Conservation (phyloP, 2,113 vertebrate genomes). For the Panurus biarmicus region DNA sequence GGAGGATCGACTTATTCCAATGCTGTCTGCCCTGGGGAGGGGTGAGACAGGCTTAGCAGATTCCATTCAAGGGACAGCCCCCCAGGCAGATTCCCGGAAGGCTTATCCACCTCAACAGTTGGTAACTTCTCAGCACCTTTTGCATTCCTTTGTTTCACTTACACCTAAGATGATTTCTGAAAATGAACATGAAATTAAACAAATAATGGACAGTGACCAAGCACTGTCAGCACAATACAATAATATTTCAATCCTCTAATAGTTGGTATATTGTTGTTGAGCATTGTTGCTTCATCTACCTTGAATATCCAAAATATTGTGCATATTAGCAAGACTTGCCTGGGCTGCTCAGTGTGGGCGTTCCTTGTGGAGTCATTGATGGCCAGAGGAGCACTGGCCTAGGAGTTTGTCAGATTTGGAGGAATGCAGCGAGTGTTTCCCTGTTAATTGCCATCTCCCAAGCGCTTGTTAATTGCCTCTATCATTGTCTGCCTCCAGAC, state of each 20-base stretch:
- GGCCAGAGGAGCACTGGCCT: not conserved
- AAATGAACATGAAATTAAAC: not conserved
- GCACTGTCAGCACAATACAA: no score
- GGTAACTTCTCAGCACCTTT: not conserved
- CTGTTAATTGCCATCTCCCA: not conserved
- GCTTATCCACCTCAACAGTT: no score
- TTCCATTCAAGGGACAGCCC: no score
- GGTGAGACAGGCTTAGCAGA: no score
- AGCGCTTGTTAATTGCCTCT: not conserved
- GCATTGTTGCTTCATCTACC: not conserved
- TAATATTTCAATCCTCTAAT: not conserved
- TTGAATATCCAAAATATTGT: not conserved
- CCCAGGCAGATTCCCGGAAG: no score
- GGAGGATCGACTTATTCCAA: no score
- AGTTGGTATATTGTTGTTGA: no score
- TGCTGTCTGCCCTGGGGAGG: no score
- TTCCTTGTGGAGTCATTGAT: not conserved
- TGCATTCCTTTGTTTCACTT: not conserved
- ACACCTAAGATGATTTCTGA: not conserved
- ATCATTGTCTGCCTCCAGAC: not conserved
- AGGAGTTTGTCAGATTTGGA: not conserved
- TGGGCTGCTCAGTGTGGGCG: not conserved
- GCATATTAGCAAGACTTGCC: not conserved
- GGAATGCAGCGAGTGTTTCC: not conserved
- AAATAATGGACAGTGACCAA: not conserved